Evolutionary conservation across 2,888 invertebrate genomes (phyloP).

Genomic region (Diadegma fenestrale): DNA sequence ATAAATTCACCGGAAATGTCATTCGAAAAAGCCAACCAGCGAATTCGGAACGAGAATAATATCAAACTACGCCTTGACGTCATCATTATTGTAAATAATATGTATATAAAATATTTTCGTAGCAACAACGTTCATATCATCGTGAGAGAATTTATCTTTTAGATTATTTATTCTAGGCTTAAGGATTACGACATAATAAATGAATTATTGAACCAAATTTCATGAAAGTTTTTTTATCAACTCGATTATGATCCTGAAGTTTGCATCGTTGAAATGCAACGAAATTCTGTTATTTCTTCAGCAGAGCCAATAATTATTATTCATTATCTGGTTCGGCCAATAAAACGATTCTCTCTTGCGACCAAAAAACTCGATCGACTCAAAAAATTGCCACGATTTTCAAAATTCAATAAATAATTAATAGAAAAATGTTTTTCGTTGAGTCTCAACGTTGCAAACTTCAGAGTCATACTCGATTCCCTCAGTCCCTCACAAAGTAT

Average conservation of each 20-base stretch:
- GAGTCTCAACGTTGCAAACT: too few species aligned
- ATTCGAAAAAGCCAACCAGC: constrained; percentile 51
- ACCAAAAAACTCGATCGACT: too few species aligned
- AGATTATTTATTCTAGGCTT: constrained; percentile 60
- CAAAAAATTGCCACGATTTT: too few species aligned
- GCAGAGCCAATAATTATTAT: too few species aligned
- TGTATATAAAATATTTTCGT: constrained; percentile 71
- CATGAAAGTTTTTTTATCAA: background rate
- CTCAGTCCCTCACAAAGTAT: background rate
- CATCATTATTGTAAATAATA: constrained; percentile 67
- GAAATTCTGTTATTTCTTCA: too few species aligned
- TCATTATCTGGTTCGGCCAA: too few species aligned
- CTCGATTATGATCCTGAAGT: too few species aligned
- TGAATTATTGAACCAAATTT: constrained; percentile 48
- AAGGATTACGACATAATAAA: constrained; percentile 52
- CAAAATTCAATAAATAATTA: too few species aligned
- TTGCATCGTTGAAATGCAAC: too few species aligned
- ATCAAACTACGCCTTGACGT: background rate
- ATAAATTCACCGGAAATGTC: background rate
- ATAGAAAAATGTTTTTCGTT: too few species aligned
- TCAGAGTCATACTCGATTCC: too few species aligned
- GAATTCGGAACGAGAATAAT: constrained; percentile 21
- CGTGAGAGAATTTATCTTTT: constrained; percentile 72
- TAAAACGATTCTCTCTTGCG: too few species aligned
- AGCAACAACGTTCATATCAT: constrained; percentile 47